These are phyloP conservation scores for Trichopria drosophilae DNA, from an alignment of 2,888 invertebrate genomes.

Conservation along the genomic window DNA sequence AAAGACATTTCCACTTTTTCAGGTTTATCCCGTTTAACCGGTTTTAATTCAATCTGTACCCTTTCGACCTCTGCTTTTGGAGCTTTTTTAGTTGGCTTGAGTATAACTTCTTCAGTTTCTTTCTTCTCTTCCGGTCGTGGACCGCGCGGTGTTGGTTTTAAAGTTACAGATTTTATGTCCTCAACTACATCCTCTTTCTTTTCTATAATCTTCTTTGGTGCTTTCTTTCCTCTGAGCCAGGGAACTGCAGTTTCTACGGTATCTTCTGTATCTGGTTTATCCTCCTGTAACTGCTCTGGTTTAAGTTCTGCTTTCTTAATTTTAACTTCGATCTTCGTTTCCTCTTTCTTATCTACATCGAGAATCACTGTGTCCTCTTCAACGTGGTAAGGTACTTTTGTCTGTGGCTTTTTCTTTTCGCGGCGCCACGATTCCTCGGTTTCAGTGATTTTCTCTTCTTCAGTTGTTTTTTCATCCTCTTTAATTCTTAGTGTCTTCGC, in stretches of 20 bases:
- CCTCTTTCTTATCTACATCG: slow-evolving; percentile 31
- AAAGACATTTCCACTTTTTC: background rate
- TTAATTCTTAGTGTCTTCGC: no score
- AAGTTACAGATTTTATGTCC: slow-evolving; percentile 34
- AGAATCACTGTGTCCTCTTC: slow-evolving; percentile 43
- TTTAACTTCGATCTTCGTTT: slow-evolving; percentile 12
- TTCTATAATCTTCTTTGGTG: slow-evolving; percentile 47
- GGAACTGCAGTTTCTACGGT: slow-evolving; percentile 53
- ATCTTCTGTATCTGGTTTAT: slow-evolving; percentile 31
- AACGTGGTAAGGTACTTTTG: slow-evolving; percentile 37
- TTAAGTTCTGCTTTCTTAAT: slow-evolving; percentile 41
- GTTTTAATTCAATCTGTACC: background rate
- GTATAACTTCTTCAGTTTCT: slow-evolving; percentile 33
- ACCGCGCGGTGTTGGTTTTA: slow-evolving; percentile 39
- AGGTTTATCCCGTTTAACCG: no score
- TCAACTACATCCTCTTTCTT: slow-evolving; percentile 2
- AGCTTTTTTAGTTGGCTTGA: slow-evolving; percentile 41
- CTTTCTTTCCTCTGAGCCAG: slow-evolving; percentile 46
- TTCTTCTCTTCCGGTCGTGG: slow-evolving; percentile 39
- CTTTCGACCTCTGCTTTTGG: background rate
- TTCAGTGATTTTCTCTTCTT: slow-evolving; percentile 33
- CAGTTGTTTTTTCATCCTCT: slow-evolving; percentile 33
- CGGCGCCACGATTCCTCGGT: slow-evolving; percentile 37
- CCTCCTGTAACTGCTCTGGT: slow-evolving; percentile 32
- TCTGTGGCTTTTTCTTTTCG: slow-evolving; percentile 34